These are phyloP conservation scores for Avahi laniger DNA, from an alignment of 2,797 vertebrate species.

Conservation along the genomic window DNA sequence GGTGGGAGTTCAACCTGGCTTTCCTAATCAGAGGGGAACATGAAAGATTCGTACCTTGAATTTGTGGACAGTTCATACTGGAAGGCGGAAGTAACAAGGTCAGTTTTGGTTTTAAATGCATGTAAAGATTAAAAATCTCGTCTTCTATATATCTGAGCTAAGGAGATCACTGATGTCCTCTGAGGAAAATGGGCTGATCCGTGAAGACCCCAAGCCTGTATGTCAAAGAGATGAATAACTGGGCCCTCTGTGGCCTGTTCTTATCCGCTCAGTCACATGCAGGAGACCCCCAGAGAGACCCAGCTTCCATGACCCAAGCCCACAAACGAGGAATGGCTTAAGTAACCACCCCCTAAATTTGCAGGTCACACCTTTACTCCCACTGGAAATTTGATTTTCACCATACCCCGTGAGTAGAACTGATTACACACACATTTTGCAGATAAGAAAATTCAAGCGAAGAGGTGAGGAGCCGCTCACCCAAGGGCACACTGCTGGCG, in stretches of 20 bases:
- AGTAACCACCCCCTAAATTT: background rate
- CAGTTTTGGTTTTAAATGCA: background rate
- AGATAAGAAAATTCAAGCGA: background rate
- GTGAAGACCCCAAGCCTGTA: background rate
- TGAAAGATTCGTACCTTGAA: background rate
- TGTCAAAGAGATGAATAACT: background rate
- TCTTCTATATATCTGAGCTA: background rate
- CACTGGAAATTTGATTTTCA: background rate
- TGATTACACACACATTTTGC: background rate
- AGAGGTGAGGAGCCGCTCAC: background rate
- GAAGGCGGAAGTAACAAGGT: background rate
- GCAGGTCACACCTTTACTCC: background rate
- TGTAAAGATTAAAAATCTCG: background rate
- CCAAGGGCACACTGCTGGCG: background rate
- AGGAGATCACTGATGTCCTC: background rate
- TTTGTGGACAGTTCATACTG: background rate
- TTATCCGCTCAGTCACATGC: background rate
- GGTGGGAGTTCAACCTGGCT: background rate
- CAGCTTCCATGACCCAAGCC: background rate
- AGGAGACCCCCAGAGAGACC: background rate
- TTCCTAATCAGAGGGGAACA: background rate
- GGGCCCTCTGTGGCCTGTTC: background rate
- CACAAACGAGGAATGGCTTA: background rate
- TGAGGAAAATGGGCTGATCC: background rate
- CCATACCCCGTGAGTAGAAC: background rate